These are phyloP conservation scores for Drosophila barbarae DNA, from an alignment of 2,888 invertebrate species.

Conservation along the genomic window DNA sequence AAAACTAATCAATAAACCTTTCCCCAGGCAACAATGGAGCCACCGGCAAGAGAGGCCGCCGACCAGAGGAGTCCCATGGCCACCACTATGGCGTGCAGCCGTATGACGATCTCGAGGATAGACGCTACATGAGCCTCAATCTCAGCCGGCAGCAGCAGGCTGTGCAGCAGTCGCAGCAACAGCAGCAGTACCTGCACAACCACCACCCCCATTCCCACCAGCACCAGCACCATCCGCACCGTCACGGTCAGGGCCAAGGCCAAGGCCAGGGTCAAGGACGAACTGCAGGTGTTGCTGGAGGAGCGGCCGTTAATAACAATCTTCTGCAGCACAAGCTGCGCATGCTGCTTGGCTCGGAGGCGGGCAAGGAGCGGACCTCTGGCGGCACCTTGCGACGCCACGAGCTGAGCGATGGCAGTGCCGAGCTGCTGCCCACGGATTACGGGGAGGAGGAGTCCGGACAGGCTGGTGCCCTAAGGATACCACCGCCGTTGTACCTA, in stretches of 20 bases:
- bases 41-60: slow-evolving; percentile 65
- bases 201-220: slow-evolving; percentile 75
- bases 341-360: slow-evolving; percentile 84
- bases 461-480: slow-evolving; percentile 47
- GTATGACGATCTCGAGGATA: slow-evolving; percentile 67
- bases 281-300: slow-evolving; percentile 58
- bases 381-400: slow-evolving; percentile 57
- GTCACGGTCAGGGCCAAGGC: slow-evolving; percentile 79
- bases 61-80: slow-evolving; percentile 58
- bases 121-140: slow-evolving; percentile 68
- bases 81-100: slow-evolving; percentile 53
- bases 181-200: slow-evolving; percentile 73
- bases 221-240: slow-evolving; percentile 36
- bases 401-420: slow-evolving; percentile 51
- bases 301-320: slow-evolving; percentile 83
- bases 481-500: slow-evolving; percentile 78
- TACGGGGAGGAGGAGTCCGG: slow-evolving; percentile 64
- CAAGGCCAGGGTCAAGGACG: slow-evolving; percentile 79
- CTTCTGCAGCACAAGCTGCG: slow-evolving; percentile 89
- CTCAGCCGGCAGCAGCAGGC: slow-evolving; percentile 52
- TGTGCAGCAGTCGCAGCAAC: slow-evolving; percentile 48
- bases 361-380: slow-evolving; percentile 78
- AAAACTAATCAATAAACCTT: too few relatives aligned
- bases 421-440: slow-evolving; percentile 53
- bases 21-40: slow-evolving; percentile 38